A percentile compares a stretch with the other conserved stretches of the same genome.
phyloP scores from a whole-genome alignment of 1,140 invertebrate genomes.

The Drosophila pandora region DNA sequence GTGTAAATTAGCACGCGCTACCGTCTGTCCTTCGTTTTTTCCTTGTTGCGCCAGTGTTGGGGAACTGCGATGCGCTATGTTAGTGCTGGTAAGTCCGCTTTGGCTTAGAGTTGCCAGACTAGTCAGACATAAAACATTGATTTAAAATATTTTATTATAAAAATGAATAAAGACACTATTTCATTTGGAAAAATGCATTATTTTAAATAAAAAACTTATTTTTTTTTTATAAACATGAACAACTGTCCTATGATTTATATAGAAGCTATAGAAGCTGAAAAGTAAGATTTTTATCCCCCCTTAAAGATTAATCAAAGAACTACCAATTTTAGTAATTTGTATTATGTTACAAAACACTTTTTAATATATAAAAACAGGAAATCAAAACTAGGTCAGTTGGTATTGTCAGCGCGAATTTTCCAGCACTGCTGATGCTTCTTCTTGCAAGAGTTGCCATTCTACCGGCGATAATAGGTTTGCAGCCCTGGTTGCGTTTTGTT shows the following conservation, averaged over 20 bases:
- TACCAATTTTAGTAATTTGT: not conserved
- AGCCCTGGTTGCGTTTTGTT: constrained; percentile 65
- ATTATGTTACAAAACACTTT: not conserved
- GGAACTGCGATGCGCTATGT: not conserved
- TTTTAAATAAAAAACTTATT: too few species aligned
- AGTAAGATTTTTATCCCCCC: too few species aligned
- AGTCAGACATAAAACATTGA: too few species aligned
- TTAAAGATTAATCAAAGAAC: too few species aligned
- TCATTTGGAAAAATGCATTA: too few species aligned
- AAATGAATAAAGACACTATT: too few species aligned
- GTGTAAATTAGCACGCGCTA: not conserved
- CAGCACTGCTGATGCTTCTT: not conserved
- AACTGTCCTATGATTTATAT: too few species aligned
- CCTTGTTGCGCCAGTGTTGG: not conserved
- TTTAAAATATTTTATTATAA: too few species aligned
- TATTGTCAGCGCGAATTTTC: not conserved
- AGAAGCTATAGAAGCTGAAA: too few species aligned
- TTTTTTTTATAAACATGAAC: too few species aligned
- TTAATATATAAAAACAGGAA: not conserved
- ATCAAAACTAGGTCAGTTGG: not conserved
- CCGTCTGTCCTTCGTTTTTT: constrained; percentile 3
- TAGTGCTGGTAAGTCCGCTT: not conserved
- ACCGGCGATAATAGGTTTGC: constrained; percentile 11
- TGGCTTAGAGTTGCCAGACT: not conserved
- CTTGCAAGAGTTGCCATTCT: constrained; percentile 5